Evolutionary conservation across 2,113 vertebrate genomes (phyloP).

Genomic region (Dolichotis patagonum): DNA sequence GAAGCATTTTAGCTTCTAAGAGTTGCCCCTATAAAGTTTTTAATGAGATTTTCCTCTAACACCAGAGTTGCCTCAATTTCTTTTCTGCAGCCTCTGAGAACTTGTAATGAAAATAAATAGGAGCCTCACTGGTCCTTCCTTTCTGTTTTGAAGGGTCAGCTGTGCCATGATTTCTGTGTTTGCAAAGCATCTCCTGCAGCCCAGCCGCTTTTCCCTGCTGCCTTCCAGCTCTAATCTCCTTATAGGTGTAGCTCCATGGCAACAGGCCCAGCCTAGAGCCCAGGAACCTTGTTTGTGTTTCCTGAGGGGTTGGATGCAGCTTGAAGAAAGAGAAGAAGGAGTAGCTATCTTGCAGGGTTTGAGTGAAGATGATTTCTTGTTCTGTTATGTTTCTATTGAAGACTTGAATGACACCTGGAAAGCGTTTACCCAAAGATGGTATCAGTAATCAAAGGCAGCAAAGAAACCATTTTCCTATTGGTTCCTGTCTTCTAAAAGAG

Average conservation of each 20-base stretch:
- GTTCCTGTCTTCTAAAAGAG: slow-evolving; percentile 64
- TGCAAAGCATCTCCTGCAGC: slow-evolving; percentile 52
- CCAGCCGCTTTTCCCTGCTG: slow-evolving; percentile 79
- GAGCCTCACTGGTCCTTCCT: not conserved
- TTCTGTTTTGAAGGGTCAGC: slow-evolving; percentile 69
- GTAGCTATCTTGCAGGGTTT: not conserved
- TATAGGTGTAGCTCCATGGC: slow-evolving; percentile 85
- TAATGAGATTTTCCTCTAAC: not conserved
- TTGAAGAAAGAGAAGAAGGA: not conserved
- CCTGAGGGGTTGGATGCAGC: slow-evolving; percentile 72
- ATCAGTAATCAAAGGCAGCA: slow-evolving; percentile 34
- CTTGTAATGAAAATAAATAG: not conserved
- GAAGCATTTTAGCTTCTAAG: slow-evolving; percentile 18
- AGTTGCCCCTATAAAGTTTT: not conserved
- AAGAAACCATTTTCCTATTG: slow-evolving; percentile 62
- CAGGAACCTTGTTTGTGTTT: slow-evolving; percentile 85
- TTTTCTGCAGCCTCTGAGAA: slow-evolving; percentile 1
- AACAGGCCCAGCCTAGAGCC: slow-evolving; percentile 84
- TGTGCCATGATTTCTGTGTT: not conserved
- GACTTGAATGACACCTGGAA: slow-evolving; percentile 57
- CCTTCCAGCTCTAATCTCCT: slow-evolving; percentile 80
- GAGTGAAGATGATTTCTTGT: slow-evolving; percentile 26
- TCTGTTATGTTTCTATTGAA: not conserved
- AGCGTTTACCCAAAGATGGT: slow-evolving; percentile 68
- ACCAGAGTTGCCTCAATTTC: not conserved